Percentiles rank a stretch among this genome's conserved stretches.
Conservation (phyloP, 2,888 invertebrate genomes). For the Neuroscelio doddi region DNA sequence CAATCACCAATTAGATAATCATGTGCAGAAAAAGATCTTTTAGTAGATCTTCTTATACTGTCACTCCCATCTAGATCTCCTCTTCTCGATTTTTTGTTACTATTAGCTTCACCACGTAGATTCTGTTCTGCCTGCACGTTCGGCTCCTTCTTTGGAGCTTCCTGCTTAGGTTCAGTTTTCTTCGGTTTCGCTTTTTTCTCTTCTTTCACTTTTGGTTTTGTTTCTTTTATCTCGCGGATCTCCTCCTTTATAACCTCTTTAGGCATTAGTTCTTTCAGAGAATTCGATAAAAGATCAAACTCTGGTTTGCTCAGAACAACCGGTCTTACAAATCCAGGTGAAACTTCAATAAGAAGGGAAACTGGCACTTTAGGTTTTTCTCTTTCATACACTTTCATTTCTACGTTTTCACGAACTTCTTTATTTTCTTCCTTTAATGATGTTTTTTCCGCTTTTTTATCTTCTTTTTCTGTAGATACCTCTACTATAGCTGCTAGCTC, state of each 20-base stretch:
- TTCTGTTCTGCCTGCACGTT: too few relatives aligned
- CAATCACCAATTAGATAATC: too few relatives aligned
- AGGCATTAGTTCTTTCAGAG: too few relatives aligned
- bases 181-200: constrained; percentile 7
- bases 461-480: constrained; percentile 15
- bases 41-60: too few relatives aligned
- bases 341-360: constrained; percentile 15
- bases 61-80: too few relatives aligned
- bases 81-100: too few relatives aligned
- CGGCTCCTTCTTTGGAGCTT: too few relatives aligned
- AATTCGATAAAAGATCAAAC: constrained; percentile 1
- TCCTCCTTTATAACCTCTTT: constrained; percentile 8
- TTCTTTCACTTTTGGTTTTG: constrained; percentile 7
- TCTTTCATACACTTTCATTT: constrained; percentile 12
- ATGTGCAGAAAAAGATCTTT: too few relatives aligned
- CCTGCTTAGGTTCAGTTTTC: too few relatives aligned
- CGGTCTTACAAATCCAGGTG: constrained; percentile 13
- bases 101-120: too few relatives aligned
- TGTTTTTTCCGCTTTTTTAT: constrained; percentile 18
- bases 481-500: constrained; percentile 15
- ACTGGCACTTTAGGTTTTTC: constrained; percentile 17
- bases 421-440: constrained; percentile 18
- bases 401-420: constrained; percentile 23
- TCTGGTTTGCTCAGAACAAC: constrained; percentile 14
- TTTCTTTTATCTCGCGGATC: too few relatives aligned